A percentile compares a stretch with the other conserved stretches of the same genome.
Evolutionary conservation across 2,888 invertebrate species (phyloP).

Genomic region (Trachelus troglodyta): DNA sequence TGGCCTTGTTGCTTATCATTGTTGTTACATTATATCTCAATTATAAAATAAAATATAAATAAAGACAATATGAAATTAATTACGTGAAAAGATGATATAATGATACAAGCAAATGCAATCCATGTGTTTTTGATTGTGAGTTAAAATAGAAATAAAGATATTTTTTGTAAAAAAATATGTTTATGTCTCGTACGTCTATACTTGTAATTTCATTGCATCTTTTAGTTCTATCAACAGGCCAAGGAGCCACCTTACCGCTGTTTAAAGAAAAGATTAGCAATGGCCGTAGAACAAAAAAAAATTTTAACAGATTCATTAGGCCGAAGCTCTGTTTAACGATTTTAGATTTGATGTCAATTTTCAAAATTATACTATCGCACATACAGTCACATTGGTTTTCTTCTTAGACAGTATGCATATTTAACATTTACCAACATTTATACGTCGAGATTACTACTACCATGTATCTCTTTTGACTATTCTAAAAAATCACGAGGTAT

Average conservation of each 20-base stretch:
- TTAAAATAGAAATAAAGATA: neutral
- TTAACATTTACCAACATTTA: neutral
- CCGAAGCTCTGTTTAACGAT: constrained; percentile 21
- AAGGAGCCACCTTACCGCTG: neutral
- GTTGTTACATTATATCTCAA: neutral
- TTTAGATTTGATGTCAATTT: constrained; percentile 8
- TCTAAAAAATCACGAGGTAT: neutral
- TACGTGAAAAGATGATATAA: neutral
- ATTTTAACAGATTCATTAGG: constrained; percentile 32
- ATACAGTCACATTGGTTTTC: neutral
- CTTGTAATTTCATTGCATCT: neutral
- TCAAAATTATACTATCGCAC: neutral
- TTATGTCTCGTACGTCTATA: neutral
- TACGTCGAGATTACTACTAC: neutral
- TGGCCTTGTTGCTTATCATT: neutral
- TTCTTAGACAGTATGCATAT: neutral
- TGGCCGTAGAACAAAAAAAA: constrained; percentile 36
- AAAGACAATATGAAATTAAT: neutral
- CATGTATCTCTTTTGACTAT: neutral
- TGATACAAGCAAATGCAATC: neutral
- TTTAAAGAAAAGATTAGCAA: neutral
- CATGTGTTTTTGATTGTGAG: neutral
- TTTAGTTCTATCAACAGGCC: neutral
- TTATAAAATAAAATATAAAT: neutral
- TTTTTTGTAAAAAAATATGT: neutral